Evolutionary conservation across 2,113 vertebrate genomes (phyloP), one percentile per base, ranked within the genome.

Genomic region (Ranitomeya imitator): DNA sequence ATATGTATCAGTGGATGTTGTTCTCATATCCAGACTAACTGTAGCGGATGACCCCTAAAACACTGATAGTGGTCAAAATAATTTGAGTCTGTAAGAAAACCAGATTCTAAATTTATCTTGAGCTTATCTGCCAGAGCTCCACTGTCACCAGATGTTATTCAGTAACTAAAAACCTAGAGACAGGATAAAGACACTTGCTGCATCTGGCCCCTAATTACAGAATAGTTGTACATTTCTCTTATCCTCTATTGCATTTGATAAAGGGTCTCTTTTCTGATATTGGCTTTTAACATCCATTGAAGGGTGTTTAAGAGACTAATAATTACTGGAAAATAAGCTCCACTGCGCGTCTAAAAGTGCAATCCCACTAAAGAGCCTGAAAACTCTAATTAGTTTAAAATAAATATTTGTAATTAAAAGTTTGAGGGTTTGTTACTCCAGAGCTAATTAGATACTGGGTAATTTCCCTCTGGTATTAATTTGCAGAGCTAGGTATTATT

Each of bases 371-470:
- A 94, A 78, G 92, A 94, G 92, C 90, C 94, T 95, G 94, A 91
- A 95, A 95, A 91, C 91, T 91, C 92, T 93, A 91, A 94, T 94
- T 95, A 94, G 91, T 94, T 94, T 91, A 92, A 93, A 90, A 94
- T 95, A 95, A 96, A 95, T 95, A 95, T 93, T 93, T 95, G 94
- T 94, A 96, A 96, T 96, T 96, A 95, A 95, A 94, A 96, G 93
- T 95, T 95, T 93, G 94, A 93, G 94, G 94, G 93, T 94, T 86
- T 91, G 91, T 93, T 94, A 93, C 94, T 93, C 91, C 91, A 90
- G 90, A 93, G 90, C 93, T 96, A 96, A 96, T 96, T 94, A 96
- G 95, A 93, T 94, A 92, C 93, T 92, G 90, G 90, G 91, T 92
- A 92, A 95, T 95, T 95, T 94, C 94, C 93, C 95, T 91, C 90